Conservation (phyloP, 2,113 vertebrate genomes). For the Nipponia nippon region DNA sequence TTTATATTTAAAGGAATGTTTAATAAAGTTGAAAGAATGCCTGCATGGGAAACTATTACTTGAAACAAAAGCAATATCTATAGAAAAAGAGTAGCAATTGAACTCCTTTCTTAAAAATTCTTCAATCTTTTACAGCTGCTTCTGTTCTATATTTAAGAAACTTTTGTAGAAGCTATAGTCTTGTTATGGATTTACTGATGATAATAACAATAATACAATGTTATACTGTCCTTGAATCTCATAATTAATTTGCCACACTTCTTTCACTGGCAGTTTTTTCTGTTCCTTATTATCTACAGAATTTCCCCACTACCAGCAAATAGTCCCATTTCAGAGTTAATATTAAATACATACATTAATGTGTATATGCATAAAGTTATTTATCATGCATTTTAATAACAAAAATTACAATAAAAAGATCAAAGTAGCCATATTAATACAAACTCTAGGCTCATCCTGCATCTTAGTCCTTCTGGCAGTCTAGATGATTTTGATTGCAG, state of each 20-base stretch:
- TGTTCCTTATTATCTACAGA: neutral
- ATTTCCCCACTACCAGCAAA: neutral
- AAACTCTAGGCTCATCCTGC: neutral
- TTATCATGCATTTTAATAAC: neutral
- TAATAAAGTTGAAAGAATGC: neutral
- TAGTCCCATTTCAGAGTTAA: neutral
- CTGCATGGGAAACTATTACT: neutral
- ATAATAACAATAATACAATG: neutral
- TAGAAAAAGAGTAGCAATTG: neutral
- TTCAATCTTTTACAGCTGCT: neutral
- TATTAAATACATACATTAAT: neutral
- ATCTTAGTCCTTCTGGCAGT: neutral
- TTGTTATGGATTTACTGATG: neutral
- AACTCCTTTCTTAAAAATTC: neutral
- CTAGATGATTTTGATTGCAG: neutral
- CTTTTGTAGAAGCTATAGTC: neutral
- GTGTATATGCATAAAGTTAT: neutral
- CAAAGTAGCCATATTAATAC: neutral
- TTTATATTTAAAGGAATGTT: neutral
- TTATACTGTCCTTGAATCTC: neutral
- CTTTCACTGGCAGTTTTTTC: neutral
- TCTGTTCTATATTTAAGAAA: neutral
- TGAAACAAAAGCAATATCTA: neutral
- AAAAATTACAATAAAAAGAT: neutral
- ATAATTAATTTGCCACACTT: neutral